Percentiles rank a stretch among this genome's conserved stretches.
Conservation (phyloP, 2,888 invertebrate species). For the Melanostoma mellinum region DNA sequence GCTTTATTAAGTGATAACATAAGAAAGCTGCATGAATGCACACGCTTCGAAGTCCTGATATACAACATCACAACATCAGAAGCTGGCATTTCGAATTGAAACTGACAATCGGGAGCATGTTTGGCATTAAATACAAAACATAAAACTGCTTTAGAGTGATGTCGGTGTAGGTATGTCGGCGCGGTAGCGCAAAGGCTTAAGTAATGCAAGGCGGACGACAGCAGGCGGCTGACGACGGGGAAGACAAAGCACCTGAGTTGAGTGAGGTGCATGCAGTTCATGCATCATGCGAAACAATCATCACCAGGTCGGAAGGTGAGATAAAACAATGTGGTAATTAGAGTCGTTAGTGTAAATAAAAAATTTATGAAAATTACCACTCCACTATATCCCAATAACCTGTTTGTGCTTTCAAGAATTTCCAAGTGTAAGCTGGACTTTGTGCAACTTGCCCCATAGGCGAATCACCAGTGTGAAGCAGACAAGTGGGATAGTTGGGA, state of each 20-base stretch:
- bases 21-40: constrained; percentile 54
- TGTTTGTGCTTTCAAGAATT: neutral
- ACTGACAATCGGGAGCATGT: constrained; percentile 60
- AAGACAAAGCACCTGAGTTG: constrained; percentile 2
- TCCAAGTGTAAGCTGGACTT: constrained; percentile 36
- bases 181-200: constrained; percentile 52
- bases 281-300: constrained; percentile 73
- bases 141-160: constrained; percentile 46
- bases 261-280: constrained; percentile 65
- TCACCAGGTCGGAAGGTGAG: constrained; percentile 73
- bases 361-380: constrained; percentile 64
- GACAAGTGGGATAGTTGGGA: no score
- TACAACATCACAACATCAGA: constrained; percentile 25
- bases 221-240: constrained; percentile 18
- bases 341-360: constrained; percentile 72
- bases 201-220: constrained; percentile 54
- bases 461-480: no score
- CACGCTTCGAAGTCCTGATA: constrained; percentile 46
- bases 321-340: constrained; percentile 73
- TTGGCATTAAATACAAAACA: neutral
- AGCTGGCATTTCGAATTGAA: constrained; percentile 49
- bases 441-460: neutral
- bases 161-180: constrained; percentile 25
- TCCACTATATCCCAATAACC: constrained; percentile 51
- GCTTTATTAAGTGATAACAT: constrained; percentile 71